Evolutionary conservation across 2,888 invertebrate genomes (phyloP).

Genomic region (Scaptomyza cyrtandrae): DNA sequence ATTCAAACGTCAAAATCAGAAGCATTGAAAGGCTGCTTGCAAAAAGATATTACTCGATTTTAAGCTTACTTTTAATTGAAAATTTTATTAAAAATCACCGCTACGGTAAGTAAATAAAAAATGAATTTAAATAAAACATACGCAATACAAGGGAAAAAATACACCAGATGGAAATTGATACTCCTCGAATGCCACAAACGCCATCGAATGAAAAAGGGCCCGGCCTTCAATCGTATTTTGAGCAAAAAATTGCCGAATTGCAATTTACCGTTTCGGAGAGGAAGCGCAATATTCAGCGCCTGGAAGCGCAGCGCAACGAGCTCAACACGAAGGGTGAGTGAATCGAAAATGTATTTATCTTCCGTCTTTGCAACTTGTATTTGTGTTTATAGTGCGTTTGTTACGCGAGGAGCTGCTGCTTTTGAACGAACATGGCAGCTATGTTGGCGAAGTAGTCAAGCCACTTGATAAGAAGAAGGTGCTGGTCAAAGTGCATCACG

Average conservation of each 20-base stretch:
- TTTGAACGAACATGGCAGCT: conserved; percentile 98
- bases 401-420: conserved; percentile 97
- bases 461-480: conserved; percentile 99
- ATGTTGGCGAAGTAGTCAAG: conserved; percentile 99
- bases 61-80: conserved; percentile 1
- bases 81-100: conserved; percentile 13
- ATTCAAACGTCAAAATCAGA: not conserved
- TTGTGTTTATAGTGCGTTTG: conserved; percentile 89
- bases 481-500: conserved; percentile 98
- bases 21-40: not conserved
- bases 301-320: conserved; percentile 99
- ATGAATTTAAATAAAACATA: too few relatives aligned
- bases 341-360: not conserved
- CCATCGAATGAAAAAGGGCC: conserved; percentile 72
- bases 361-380: not conserved
- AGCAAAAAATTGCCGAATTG: conserved; percentile 98
- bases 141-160: accelerated
- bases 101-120: conserved; percentile 13
- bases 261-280: conserved; percentile 97
- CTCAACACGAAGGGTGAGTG: conserved; percentile 96
- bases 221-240: conserved; percentile 97
- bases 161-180: conserved; percentile 75
- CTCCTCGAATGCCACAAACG: conserved; percentile 40
- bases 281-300: conserved; percentile 96
- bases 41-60: not conserved